Evolutionary conservation across 2,797 vertebrate species (phyloP), one percentile per base, ranked within the genome.

Genomic region (Coracias cyanogaster): DNA sequence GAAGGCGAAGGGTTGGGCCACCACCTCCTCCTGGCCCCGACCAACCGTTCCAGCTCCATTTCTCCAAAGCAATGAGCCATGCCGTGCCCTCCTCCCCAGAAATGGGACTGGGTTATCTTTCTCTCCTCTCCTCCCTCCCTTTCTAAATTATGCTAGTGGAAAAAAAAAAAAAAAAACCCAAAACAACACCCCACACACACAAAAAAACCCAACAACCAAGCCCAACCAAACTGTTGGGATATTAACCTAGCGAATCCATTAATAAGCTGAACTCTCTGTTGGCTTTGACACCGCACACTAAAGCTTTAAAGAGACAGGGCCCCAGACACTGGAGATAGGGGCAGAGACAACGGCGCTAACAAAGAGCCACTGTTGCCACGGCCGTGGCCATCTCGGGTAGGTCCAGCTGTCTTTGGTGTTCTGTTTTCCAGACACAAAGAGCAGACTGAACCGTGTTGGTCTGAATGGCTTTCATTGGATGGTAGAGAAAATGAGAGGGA

Each of bases 171-270:
- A 13, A 49, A 67, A 45, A 29, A 12, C 41, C 58, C 12, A 20
- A 10, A n/a, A 29, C 15, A 46, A 74, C 46, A 26, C 16, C 35
- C 24, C 70, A 54, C 39, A 21, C 16, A 37, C 20, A 37, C 16
- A 58, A 8, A 18, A 22, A 46, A 43, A 61, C 10, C 15, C 11
- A 51, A n/a, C 17, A 58, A 74, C 65, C 66, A 57, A 45, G 22
- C 17, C 18, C 24, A 62, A 78, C 67, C 94, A 92, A 94, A 93
- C 79, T 80, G 88, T 94, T 94, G 76, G 94, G 94, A 92, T 96
- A 97, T 96, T 96, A 97, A 97, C 95, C 91, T 92, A 97, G 96
- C 28, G 62, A 96, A 97, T 96, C 96, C 96, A 97, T 97, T 97
- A 97, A 97, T 97, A 96, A 96, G 95, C 93, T 87, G 94, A 96